Evolutionary conservation across 30 jellyfish, hydroid and myxozoan species (phyloP).

Genomic region (Rhopilema esculentum): DNA sequence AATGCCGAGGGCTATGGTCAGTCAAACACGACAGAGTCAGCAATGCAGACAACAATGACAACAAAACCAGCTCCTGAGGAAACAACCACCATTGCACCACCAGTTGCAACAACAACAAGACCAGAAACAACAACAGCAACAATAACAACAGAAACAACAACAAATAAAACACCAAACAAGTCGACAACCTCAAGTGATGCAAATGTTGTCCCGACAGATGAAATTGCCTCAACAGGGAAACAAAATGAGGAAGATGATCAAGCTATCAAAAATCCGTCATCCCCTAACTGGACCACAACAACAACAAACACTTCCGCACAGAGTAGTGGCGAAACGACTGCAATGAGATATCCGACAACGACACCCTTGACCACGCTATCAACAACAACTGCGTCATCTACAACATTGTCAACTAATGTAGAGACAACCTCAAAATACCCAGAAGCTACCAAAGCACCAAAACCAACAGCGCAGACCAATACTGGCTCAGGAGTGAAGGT

Average conservation of each 20-base stretch:
- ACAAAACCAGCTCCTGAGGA: slow-evolving; percentile 3
- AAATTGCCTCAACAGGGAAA: not conserved
- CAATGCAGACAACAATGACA: not conserved
- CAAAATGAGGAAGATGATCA: not conserved
- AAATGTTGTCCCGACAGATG: not conserved
- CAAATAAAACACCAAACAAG: not conserved
- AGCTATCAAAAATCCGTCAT: not conserved
- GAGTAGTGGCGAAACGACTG: not conserved
- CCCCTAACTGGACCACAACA: not conserved
- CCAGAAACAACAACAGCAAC: not conserved
- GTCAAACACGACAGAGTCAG: slow-evolving; percentile 13
- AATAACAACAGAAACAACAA: slow-evolving; percentile 7
- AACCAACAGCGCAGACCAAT: slow-evolving; percentile 9
- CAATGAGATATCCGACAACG: not conserved
- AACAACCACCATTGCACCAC: not conserved
- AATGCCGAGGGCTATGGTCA: not conserved
- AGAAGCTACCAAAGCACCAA: slow-evolving; percentile 14
- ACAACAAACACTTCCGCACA: not conserved
- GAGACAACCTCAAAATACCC: not conserved
- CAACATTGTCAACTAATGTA: not conserved
- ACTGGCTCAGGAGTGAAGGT: slow-evolving; percentile 17
- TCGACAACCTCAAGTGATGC: not conserved
- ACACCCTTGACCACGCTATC: not conserved
- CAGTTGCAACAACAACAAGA: not conserved
- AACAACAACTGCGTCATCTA: not conserved